phyloP scores from a whole-genome alignment of 2,113 vertebrate genomes.

The Thermophis baileyi region DNA sequence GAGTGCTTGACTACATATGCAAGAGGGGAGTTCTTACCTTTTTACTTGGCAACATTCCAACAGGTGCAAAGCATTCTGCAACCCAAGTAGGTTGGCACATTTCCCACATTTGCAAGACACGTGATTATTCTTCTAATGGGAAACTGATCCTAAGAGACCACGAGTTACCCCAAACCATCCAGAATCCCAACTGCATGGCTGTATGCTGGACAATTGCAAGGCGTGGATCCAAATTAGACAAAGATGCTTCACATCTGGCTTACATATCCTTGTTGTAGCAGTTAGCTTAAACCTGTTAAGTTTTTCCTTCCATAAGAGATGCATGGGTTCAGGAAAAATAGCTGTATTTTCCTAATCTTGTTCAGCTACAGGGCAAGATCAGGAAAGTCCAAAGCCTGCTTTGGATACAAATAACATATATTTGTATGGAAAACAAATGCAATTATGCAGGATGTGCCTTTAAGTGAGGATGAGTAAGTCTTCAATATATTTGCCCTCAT shows the following conservation, averaged over 20 bases:
- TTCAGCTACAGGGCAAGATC: background rate
- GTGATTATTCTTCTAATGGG: background rate
- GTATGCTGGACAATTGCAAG: background rate
- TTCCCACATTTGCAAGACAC: background rate
- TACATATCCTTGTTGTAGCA: background rate
- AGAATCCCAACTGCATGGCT: background rate
- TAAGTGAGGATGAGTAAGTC: background rate
- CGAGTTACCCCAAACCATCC: background rate
- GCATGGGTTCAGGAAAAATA: background rate
- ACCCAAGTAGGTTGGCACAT: background rate
- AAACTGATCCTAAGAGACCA: background rate
- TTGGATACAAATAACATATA: background rate
- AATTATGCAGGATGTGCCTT: background rate
- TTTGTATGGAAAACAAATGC: background rate
- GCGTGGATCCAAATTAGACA: background rate
- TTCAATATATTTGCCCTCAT: background rate
- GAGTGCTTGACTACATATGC: background rate
- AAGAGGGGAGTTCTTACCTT: background rate
- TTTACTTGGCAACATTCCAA: background rate
- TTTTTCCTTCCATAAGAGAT: background rate
- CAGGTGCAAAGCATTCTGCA: too few relatives aligned
- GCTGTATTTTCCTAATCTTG: background rate
- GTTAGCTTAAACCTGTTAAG: background rate
- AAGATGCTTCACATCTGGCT: background rate
- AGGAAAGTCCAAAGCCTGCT: background rate